Percentiles rank a stretch among this genome's conserved stretches.
phyloP scores from a whole-genome alignment of 2,888 invertebrate genomes.

The Aquatica leii region DNA sequence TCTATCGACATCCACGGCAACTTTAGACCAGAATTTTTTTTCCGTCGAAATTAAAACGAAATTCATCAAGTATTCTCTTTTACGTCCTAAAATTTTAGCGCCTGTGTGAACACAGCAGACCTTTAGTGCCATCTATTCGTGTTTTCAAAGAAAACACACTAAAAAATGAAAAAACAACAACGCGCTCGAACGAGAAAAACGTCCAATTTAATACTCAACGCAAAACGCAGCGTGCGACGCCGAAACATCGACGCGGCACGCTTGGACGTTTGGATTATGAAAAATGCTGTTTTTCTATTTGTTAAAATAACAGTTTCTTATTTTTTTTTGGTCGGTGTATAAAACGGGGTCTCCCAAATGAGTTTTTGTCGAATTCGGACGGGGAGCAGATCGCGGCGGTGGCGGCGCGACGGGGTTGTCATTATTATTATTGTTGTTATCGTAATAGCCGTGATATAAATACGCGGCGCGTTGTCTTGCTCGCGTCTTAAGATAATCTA shows the following conservation, averaged over 20 bases:
- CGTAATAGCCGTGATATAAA: slow-evolving; percentile 14
- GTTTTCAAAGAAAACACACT: slow-evolving; percentile 58
- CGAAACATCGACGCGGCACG: background rate
- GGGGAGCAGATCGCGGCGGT: too few species aligned
- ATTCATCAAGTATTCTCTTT: slow-evolving; percentile 12
- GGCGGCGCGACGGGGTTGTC: too few species aligned
- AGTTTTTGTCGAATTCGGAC: too few species aligned
- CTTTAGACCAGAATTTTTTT: background rate
- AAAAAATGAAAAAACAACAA: slow-evolving; percentile 60
- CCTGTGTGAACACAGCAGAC: slow-evolving; percentile 14
- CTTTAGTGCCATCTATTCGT: slow-evolving; percentile 49
- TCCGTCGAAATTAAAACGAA: background rate
- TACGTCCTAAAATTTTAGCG: slow-evolving; percentile 14
- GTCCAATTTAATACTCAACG: slow-evolving; percentile 16
- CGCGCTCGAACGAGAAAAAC: slow-evolving; percentile 37
- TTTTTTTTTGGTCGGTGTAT: slow-evolving; percentile 39
- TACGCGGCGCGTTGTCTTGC: slow-evolving; percentile 12
- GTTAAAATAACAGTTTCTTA: slow-evolving; percentile 48
- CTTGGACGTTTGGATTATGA: slow-evolving; percentile 38
- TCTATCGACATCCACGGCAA: too few species aligned
- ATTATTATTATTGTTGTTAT: too few species aligned
- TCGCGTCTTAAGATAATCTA: background rate
- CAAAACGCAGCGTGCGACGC: background rate
- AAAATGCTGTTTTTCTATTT: slow-evolving; percentile 47
- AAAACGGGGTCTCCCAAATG: too few species aligned